Percentiles rank a stretch among this genome's conserved stretches.
phyloP scores from a whole-genome alignment of 2,113 vertebrate species.

The Scytalopus superciliaris region DNA sequence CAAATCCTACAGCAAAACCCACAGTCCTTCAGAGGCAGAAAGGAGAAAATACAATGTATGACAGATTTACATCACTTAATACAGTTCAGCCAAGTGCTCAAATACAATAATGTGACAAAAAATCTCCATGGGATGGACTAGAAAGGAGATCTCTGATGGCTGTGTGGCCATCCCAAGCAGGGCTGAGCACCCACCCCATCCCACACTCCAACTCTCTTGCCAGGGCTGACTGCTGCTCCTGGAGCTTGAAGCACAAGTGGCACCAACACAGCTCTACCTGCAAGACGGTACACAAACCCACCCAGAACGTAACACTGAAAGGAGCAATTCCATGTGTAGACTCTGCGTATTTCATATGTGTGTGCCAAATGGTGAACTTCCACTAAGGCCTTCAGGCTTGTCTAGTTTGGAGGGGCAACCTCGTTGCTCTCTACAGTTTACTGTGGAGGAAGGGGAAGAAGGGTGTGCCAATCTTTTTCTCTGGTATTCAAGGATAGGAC shows the following conservation, averaged over 20 bases:
- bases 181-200: rapidly evolving
- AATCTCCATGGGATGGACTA: neutral
- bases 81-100: neutral
- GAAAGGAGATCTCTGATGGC: neutral
- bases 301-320: rapidly evolving
- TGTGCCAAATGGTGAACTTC: neutral
- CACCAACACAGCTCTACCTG: neutral
- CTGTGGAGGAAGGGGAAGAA: neutral
- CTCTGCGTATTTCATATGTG: neutral
- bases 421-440: neutral
- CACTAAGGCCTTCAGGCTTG: neutral
- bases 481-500: neutral
- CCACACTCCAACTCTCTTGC: neutral
- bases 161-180: neutral
- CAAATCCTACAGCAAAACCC: neutral
- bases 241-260: neutral
- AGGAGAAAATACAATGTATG: neutral
- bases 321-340: neutral
- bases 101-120: neutral
- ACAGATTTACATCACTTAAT: rapidly evolving
- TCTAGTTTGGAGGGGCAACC: neutral
- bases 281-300: neutral
- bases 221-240: neutral
- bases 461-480: neutral
- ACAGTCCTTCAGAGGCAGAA: neutral